Percentiles rank a stretch among this genome's conserved stretches.
phyloP scores from a whole-genome alignment of 1,140 invertebrate genomes.

The Lordiphosa clarofinis region DNA sequence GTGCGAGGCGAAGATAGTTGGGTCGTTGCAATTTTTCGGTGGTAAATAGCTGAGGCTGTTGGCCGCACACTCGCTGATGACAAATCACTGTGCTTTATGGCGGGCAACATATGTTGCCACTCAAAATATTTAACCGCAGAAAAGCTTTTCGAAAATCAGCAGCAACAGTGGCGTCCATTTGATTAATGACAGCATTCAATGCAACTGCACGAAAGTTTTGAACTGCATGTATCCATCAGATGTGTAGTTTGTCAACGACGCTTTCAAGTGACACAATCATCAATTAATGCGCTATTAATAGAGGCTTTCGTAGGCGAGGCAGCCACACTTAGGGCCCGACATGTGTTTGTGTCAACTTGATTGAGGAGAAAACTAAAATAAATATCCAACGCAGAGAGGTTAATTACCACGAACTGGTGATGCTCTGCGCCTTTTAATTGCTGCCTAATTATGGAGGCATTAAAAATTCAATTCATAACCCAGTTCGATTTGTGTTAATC shows the following conservation, averaged over 20 bases:
- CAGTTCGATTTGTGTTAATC: slow-evolving; percentile 64
- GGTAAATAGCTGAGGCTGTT: slow-evolving; percentile 56
- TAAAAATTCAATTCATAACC: slow-evolving; percentile 67
- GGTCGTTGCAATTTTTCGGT: slow-evolving; percentile 39
- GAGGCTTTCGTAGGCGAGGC: slow-evolving; percentile 23
- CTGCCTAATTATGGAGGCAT: slow-evolving; percentile 59
- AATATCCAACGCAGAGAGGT: slow-evolving; percentile 15
- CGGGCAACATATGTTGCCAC: slow-evolving; percentile 70
- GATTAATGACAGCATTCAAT: slow-evolving; percentile 70
- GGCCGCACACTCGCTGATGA: slow-evolving; percentile 36
- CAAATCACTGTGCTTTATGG: slow-evolving; percentile 69
- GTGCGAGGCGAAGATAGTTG: slow-evolving; percentile 28
- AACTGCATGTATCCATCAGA: slow-evolving; percentile 63
- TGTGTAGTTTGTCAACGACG: slow-evolving; percentile 74
- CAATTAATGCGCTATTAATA: slow-evolving; percentile 77
- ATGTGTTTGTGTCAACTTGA: slow-evolving; percentile 74
- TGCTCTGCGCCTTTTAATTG: slow-evolving; percentile 48
- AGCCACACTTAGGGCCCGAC: slow-evolving; percentile 61
- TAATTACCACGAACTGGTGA: slow-evolving; percentile 12
- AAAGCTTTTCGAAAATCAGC: slow-evolving; percentile 44
- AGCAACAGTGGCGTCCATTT: slow-evolving; percentile 14
- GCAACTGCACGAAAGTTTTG: slow-evolving; percentile 58
- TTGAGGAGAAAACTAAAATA: slow-evolving; percentile 48
- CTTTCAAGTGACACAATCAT: slow-evolving; percentile 76
- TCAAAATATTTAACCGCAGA: slow-evolving; percentile 76